These are phyloP conservation scores for Hydrotaea diabolus DNA, from an alignment of 2,888 invertebrate species.

Conservation along the genomic window DNA sequence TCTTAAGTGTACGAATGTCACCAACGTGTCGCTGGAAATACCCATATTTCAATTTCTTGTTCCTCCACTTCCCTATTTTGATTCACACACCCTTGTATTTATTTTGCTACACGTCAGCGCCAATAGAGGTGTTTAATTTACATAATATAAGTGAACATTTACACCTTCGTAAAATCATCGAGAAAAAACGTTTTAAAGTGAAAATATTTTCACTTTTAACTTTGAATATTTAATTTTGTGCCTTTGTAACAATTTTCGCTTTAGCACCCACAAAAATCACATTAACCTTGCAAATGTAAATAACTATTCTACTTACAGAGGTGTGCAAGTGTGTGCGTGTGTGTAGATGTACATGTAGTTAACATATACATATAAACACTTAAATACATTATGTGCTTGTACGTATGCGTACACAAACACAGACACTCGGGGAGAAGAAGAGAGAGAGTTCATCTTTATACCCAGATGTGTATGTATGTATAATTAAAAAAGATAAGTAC, in stretches of 20 bases:
- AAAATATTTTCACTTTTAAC: conserved; percentile 53
- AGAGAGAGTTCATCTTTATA: not conserved
- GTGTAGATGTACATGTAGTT: not conserved
- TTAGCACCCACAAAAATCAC: conserved; percentile 40
- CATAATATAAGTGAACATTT: conserved; percentile 33
- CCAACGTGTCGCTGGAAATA: too few relatives aligned
- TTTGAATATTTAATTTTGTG: conserved; percentile 55
- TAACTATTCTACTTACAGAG: too few relatives aligned
- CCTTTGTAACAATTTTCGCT: conserved; percentile 40
- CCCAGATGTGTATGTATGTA: conserved; percentile 28
- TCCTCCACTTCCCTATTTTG: not conserved
- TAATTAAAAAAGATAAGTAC: conserved; percentile 38
- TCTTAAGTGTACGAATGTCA: too few relatives aligned
- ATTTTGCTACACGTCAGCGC: not conserved
- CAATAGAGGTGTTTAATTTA: conserved; percentile 10
- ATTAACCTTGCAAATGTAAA: conserved; percentile 46
- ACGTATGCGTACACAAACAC: not conserved
- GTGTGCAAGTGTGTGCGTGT: not conserved
- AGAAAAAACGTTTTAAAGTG: conserved; percentile 25
- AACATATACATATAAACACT: not conserved
- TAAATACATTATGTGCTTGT: not conserved
- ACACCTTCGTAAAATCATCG: conserved; percentile 24
- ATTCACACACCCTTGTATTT: not conserved
- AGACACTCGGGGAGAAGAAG: not conserved
- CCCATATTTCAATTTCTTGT: too few relatives aligned